Base-by-base conservation (phyloP, 2,113 vertebrate genomes). In the Psilopsiagon aurifrons region DNA sequence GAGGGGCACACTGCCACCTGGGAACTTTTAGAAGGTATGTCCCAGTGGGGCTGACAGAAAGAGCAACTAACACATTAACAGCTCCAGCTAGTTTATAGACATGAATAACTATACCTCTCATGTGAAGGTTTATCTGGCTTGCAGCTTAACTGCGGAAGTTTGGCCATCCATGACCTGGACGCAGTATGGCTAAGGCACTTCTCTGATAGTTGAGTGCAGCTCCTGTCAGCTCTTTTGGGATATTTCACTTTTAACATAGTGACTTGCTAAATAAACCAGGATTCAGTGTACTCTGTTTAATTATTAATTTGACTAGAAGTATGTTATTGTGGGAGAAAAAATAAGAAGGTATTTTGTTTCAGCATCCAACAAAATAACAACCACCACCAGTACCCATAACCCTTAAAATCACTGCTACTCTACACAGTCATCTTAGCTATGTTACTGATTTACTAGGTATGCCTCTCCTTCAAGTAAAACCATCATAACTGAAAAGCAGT, bases 101-200 rank as follows among this genome's bases (percentile, higher is more conserved):
- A 24, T 8, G 7, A 54, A 63, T 33, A 23, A 10, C 22, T 35
- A 2, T 0, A 24, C 4, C 22, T 86, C n/a, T 17, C 47, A 24
- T 6, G 11, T 17, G 8, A 12, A 13, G 25, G 16, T 60, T 66
- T 12, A 22, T 2, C 10, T 31, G 24, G 6, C 41, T 69, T 1
- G 0, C 7, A 29, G 41, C 17, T 57, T 31, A 11, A 4, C 16
- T 18, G 1, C 0, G 1, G 11, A n/a, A n/a, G 10, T 22, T 27
- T 16, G 47, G 16, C 33, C 23, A 68, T 39, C 23, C 60, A 39
- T 8, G 2, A 14, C 28, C 25, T 17, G n/a, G 20, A 4, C 1
- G 1, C 6, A 19, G 7, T 7, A 13, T 6, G 28, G 14, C 15
- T 22, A 17, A 43, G 17, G 15, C 12, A 41, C 1, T 19, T n/a